Base-by-base conservation (phyloP, 2,113 vertebrate genomes). In the Hippocampus barbouri region DNA sequence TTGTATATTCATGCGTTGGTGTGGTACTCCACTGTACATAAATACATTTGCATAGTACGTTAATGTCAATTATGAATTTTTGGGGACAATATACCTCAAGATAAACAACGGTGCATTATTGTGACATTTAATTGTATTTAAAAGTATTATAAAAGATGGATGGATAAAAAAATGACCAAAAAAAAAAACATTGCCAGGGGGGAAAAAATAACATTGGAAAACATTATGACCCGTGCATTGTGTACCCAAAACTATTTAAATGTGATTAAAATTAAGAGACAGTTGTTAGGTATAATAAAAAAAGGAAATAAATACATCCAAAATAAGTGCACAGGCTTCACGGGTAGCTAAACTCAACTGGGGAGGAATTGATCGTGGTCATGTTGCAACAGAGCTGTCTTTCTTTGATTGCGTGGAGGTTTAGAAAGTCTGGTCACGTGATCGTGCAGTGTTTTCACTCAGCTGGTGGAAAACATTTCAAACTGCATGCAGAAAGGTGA, bases 391-490 rank as follows among this genome's bases (percentile, higher is more conserved):
- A 68, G 71, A 75, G 78, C 54, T 41, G 53, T 74, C 75, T 79
- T 30, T 70, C 78, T 77, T 60, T 83, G 79, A 85, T 86, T 87
- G 77, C 79, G 54, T 62, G 47, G 72, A 18, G 73, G 76, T 76
- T 80, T 74, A 73, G 83, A 76, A 5, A 76, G 81, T 75, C 76
- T 84, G 61, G 71, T 25, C 64, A 64, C n/a, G 73, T 78, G 78
- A 83, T 74, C 81, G 16, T 20, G 80, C 69, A 63, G 62, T 76
- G 71, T 79, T 74, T 73, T 38, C 64, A 62, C 75, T 78, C 82
- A 75, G 73, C 74, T 77, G 73, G 70, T 77, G 72, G 71, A 79
- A 79, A 87, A 78, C 68, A 84, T 79, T 43, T 72, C 45, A 79
- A 82, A 82, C 71, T 78, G 47, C 61, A 65, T 47, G 70, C 68